These are phyloP conservation scores for Ephialtes manifestator DNA, from an alignment of 2,888 invertebrate species.

Conservation along the genomic window DNA sequence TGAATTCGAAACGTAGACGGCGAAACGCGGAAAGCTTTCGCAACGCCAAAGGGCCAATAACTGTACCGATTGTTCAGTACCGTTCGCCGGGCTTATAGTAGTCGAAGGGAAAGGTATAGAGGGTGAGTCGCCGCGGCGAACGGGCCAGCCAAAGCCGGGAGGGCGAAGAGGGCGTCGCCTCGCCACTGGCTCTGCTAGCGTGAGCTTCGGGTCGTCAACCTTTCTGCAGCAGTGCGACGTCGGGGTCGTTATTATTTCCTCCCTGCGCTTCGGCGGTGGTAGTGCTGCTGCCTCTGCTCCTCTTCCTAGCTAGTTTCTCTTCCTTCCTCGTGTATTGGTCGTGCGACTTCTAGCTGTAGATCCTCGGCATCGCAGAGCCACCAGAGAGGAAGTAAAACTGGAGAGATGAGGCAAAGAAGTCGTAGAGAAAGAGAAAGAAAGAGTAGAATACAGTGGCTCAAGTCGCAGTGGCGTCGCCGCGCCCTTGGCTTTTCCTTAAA, in stretches of 20 bases:
- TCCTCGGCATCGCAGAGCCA: conserved; percentile 31
- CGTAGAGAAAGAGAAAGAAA: conserved; percentile 7
- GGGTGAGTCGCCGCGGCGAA: conserved; percentile 69
- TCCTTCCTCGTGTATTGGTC: conserved; percentile 58
- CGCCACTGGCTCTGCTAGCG: conserved; percentile 65
- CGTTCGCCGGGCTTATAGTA: conserved; percentile 52
- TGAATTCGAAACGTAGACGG: conserved; percentile 16
- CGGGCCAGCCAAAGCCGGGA: conserved; percentile 69
- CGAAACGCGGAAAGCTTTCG: background rate
- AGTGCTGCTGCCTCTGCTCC: conserved; percentile 52
- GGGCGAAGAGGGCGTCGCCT: conserved; percentile 81
- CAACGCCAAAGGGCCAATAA: conserved; percentile 50
- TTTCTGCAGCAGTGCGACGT: conserved; percentile 85
- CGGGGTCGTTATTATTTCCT: conserved; percentile 72
- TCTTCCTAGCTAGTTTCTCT: conserved; percentile 45
- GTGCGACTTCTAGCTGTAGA: background rate
- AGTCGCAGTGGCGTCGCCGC: conserved; percentile 65
- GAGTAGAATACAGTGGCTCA: conserved; percentile 45
- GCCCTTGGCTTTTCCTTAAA: conserved; percentile 18
- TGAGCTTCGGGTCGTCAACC: conserved; percentile 84
- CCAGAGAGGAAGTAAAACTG: conserved; percentile 55
- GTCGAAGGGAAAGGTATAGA: conserved; percentile 65
- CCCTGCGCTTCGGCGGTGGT: conserved; percentile 63
- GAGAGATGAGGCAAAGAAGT: conserved; percentile 50
- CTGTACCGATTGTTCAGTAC: conserved; percentile 38